Evolutionary conservation across 2,113 vertebrate genomes (phyloP).

Genomic region (Psophia crepitans): DNA sequence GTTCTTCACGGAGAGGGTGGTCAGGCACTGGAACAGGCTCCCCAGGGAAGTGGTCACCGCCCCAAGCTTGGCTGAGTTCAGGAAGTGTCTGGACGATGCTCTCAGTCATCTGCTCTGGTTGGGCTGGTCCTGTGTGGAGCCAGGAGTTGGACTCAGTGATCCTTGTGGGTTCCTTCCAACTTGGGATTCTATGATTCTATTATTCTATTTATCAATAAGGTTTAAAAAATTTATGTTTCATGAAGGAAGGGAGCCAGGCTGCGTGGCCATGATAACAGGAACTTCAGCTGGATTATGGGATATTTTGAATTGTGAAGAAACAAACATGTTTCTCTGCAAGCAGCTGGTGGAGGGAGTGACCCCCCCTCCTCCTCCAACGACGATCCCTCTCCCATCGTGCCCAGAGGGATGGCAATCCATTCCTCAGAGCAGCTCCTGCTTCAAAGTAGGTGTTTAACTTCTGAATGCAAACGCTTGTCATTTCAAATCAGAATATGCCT

Average conservation of each 20-base stretch:
- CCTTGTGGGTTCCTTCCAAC: too few species aligned
- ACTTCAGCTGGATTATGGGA: conserved; percentile 90
- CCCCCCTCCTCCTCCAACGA: conserved; percentile 74
- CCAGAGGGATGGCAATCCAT: conserved; percentile 74
- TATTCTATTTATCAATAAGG: neutral
- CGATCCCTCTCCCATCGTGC: conserved; percentile 74
- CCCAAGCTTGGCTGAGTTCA: too few species aligned
- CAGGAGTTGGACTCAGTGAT: too few species aligned
- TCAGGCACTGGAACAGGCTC: too few species aligned
- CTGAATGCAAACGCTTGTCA: neutral
- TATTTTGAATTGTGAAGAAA: conserved; percentile 81
- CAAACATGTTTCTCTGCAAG: conserved; percentile 90
- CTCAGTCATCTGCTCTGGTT: too few species aligned
- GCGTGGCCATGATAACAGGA: conserved; percentile 89
- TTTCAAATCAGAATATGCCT: neutral
- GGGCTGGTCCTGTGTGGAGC: too few species aligned
- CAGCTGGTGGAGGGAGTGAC: conserved; percentile 81
- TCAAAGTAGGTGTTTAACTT: conserved; percentile 75
- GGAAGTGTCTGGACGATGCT: too few species aligned
- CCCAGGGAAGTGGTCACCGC: too few species aligned
- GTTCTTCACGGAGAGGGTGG: too few species aligned
- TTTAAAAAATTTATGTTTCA: neutral
- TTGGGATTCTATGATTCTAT: too few species aligned
- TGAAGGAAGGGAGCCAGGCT: conserved; percentile 84
- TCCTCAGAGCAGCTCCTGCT: conserved; percentile 71